These are phyloP conservation scores for Sprattus sprattus DNA, from an alignment of 2,113 vertebrate species.

Conservation along the genomic window DNA sequence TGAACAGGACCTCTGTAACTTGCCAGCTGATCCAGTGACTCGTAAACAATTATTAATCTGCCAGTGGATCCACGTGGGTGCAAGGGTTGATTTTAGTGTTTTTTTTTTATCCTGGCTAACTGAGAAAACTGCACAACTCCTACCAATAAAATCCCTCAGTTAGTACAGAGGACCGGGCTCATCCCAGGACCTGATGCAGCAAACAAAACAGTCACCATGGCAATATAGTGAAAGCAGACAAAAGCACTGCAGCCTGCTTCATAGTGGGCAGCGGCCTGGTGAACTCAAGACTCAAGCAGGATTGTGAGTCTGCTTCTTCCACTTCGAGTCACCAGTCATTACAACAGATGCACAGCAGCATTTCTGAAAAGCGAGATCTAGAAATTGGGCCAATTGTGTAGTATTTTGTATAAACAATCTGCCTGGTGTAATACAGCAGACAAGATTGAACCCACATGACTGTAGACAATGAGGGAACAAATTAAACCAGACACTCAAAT, in stretches of 20 bases:
- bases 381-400: background rate
- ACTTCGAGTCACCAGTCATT: background rate
- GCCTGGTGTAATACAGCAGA: too few species aligned
- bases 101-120: background rate
- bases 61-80: slow-evolving; percentile 33
- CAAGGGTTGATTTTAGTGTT: slow-evolving; percentile 40
- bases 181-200: background rate
- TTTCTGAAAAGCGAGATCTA: background rate
- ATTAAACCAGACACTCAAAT: too few species aligned
- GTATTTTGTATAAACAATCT: background rate
- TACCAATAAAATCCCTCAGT: slow-evolving; percentile 47
- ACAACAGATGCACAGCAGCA: background rate
- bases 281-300: slow-evolving; percentile 7
- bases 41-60: slow-evolving; percentile 55
- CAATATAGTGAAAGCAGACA: slow-evolving; percentile 39
- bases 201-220: slow-evolving; percentile 42
- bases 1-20: too few species aligned
- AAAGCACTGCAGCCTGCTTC: slow-evolving; percentile 47
- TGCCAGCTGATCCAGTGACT: background rate
- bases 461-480: too few species aligned
- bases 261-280: slow-evolving; percentile 13
- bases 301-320: background rate
- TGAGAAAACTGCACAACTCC: slow-evolving; percentile 6
- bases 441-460: too few species aligned
- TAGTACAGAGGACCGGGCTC: background rate